A percentile compares a stretch with the other conserved stretches of the same genome.
Evolutionary conservation across 2,113 vertebrate species (phyloP).

Genomic region (Lophura nycthemera): DNA sequence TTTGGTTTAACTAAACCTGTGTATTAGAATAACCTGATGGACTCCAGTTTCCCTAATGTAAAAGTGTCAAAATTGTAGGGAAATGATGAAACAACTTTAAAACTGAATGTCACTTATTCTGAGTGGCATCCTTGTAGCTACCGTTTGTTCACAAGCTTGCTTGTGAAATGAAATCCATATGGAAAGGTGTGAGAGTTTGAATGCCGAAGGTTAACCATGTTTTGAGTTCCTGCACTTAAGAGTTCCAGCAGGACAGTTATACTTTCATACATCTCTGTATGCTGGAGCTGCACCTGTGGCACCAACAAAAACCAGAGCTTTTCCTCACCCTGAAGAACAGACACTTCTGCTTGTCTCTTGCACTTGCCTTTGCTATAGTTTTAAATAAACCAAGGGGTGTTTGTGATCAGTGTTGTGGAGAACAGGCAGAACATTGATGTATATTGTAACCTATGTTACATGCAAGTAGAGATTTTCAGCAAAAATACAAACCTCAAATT

Average conservation of each 20-base stretch:
- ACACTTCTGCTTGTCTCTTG: background rate
- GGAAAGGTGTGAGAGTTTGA: background rate
- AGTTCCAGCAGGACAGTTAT: background rate
- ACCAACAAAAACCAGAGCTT: background rate
- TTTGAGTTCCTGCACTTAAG: background rate
- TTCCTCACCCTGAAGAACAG: background rate
- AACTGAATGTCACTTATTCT: background rate
- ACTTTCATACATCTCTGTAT: background rate
- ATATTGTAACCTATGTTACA: rapidly evolving
- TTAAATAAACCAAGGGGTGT: background rate
- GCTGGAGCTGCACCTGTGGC: background rate
- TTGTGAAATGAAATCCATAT: background rate
- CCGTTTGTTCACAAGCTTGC: background rate
- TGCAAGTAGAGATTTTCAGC: background rate
- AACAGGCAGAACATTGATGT: background rate
- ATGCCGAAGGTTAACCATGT: background rate
- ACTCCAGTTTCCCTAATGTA: background rate
- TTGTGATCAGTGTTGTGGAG: background rate
- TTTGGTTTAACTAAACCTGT: background rate
- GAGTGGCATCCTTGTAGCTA: background rate
- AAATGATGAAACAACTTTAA: background rate
- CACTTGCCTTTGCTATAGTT: background rate
- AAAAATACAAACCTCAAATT: background rate
- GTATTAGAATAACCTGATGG: background rate
- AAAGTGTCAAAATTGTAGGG: background rate